Evolutionary conservation across 2,113 vertebrate genomes (phyloP).

Genomic region (Colistium nudipinnis): DNA sequence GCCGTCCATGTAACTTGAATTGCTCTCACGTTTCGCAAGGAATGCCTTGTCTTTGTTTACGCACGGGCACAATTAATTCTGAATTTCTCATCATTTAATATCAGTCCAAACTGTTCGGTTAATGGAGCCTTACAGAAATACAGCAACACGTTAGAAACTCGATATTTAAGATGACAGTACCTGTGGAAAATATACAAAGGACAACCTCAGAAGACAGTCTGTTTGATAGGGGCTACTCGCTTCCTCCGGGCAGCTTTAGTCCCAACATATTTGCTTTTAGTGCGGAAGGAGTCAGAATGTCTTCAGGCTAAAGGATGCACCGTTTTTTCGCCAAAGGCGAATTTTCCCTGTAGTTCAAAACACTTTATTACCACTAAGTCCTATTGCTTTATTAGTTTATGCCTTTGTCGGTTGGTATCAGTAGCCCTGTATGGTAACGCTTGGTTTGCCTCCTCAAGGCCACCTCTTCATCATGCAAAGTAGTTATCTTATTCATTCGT

Average conservation of each 20-base stretch:
- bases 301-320: slow-evolving; percentile 29
- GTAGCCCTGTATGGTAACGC: slow-evolving; percentile 20
- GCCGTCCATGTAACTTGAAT: background rate
- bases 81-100: background rate
- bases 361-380: slow-evolving; percentile 45
- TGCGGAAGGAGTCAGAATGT: slow-evolving; percentile 26
- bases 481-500: background rate
- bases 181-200: background rate
- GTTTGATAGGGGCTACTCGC: background rate
- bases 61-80: background rate
- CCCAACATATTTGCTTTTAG: slow-evolving; percentile 25
- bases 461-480: background rate
- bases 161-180: background rate
- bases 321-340: slow-evolving; percentile 53
- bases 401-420: slow-evolving; percentile 39
- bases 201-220: background rate
- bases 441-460: slow-evolving; percentile 36
- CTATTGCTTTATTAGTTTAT: slow-evolving; percentile 45
- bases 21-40: background rate
- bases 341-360: slow-evolving; percentile 40
- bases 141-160: background rate
- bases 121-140: background rate
- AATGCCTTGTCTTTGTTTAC: background rate
- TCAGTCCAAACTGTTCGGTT: background rate
- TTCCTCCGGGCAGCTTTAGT: slow-evolving; percentile 6